Percentiles rank a stretch among this genome's conserved stretches.
These are phyloP conservation scores for Trachymyrmex cornetzi DNA, from an alignment of 1,140 invertebrate species.

Conservation along the genomic window DNA sequence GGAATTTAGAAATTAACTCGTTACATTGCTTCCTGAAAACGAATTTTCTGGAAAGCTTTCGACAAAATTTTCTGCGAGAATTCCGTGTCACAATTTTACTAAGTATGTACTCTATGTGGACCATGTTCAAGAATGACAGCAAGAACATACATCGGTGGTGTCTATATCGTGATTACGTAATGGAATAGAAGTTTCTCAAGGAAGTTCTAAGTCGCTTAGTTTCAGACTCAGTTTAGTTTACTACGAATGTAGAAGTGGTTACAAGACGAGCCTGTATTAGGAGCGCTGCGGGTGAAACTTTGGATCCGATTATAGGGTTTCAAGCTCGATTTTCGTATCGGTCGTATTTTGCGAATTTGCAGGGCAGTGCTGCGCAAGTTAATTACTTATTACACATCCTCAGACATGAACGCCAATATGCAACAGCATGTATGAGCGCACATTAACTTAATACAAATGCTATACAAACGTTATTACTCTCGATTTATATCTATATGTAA, in stretches of 20 bases:
- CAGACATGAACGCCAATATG: neutral
- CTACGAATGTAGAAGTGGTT: conserved; percentile 41
- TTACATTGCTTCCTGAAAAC: neutral
- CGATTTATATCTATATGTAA: neutral
- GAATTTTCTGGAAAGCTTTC: neutral
- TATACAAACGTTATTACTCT: conserved; percentile 2
- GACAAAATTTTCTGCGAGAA: neutral
- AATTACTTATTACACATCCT: conserved; percentile 27
- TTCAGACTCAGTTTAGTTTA: conserved; percentile 46
- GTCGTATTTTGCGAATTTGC: neutral
- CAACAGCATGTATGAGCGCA: neutral
- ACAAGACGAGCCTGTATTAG: conserved; percentile 18
- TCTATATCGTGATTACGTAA: conserved; percentile 54
- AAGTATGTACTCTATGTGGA: conserved; percentile 2
- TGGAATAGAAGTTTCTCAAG: conserved; percentile 37
- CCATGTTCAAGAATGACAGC: conserved; percentile 24
- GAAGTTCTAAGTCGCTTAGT: conserved; percentile 48
- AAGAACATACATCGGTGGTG: neutral
- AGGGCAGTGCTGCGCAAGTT: neutral
- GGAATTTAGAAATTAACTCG: neutral
- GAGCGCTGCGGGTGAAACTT: conserved; percentile 9
- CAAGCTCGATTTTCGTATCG: conserved; percentile 42
- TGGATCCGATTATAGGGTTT: conserved; percentile 49
- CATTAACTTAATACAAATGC: neutral
- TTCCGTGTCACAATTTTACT: neutral